Percentiles rank a stretch among this genome's conserved stretches.
These are phyloP conservation scores for Teleogryllus occipitalis DNA, from an alignment of 1,140 invertebrate genomes.

Conservation along the genomic window DNA sequence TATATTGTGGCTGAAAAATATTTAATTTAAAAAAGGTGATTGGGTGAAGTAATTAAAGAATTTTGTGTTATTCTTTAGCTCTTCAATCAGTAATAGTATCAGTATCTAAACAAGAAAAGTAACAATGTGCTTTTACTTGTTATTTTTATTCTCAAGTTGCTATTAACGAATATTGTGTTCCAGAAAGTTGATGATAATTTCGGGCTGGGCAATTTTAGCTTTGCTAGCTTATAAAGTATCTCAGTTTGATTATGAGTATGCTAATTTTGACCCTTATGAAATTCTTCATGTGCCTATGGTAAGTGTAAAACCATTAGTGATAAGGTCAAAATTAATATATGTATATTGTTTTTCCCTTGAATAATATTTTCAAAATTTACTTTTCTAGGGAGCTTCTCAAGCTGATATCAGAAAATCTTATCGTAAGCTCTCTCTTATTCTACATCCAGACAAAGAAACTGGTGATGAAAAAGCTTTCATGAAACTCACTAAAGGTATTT, in stretches of 20 bases:
- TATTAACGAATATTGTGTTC: conserved; percentile 29
- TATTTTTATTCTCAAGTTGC: neutral
- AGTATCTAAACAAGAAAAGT: no score
- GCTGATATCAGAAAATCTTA: conserved; percentile 93
- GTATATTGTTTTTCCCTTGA: neutral
- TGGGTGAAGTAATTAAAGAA: no score
- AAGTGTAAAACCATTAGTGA: conserved; percentile 30
- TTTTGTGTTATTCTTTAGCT: no score
- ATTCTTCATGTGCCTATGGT: conserved; percentile 83
- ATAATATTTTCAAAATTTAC: conserved; percentile 11
- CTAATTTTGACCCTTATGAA: conserved; percentile 97
- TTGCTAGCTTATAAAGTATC: conserved; percentile 92
- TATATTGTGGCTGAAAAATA: no score
- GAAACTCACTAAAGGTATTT: conserved; percentile 86
- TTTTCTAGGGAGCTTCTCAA: conserved; percentile 65
- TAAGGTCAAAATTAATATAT: neutral
- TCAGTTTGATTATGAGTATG: conserved; percentile 95
- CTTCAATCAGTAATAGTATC: no score
- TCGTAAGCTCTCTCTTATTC: conserved; percentile 80
- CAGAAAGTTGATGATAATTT: conserved; percentile 60
- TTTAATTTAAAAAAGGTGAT: no score
- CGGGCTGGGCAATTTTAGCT: conserved; percentile 82
- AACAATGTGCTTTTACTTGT: no score
- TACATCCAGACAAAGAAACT: conserved; percentile 96
- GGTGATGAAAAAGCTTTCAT: conserved; percentile 97